Evolutionary conservation across 2,113 vertebrate genomes (phyloP).

Genomic region (Cynocephalus volans): DNA sequence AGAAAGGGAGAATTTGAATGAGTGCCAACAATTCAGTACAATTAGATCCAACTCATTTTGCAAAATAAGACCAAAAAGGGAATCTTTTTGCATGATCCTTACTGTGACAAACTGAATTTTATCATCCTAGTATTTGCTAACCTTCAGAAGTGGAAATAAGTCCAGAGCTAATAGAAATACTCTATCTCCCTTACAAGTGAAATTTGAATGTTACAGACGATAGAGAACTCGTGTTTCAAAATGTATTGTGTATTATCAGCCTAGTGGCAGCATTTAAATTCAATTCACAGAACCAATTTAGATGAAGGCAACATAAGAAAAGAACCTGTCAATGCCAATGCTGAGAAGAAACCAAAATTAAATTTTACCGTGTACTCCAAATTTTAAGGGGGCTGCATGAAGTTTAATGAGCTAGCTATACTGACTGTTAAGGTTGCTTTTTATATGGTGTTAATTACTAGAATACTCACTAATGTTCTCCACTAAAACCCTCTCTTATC

Average conservation of each 20-base stretch:
- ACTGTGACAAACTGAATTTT: conserved; percentile 10
- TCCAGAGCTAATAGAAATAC: conserved; percentile 60
- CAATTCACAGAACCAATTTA: conserved; percentile 77
- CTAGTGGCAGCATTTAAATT: conserved; percentile 70
- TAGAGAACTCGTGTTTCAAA: conserved; percentile 59
- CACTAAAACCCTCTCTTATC: background rate
- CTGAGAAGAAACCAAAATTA: conserved; percentile 58
- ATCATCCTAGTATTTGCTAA: background rate
- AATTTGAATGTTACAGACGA: conserved; percentile 65
- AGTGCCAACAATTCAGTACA: background rate
- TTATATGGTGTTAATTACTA: conserved; percentile 47
- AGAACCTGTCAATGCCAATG: conserved; percentile 44
- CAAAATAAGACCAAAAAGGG: background rate
- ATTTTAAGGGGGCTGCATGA: conserved; percentile 12
- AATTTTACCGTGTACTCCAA: conserved; percentile 38
- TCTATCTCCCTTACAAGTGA: conserved; percentile 70
- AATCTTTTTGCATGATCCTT: background rate
- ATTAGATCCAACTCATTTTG: background rate
- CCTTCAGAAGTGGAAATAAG: background rate
- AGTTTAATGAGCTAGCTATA: conserved; percentile 40
- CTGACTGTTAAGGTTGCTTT: background rate
- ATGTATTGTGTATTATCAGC: conserved; percentile 69
- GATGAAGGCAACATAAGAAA: conserved; percentile 72
- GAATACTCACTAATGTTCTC: conserved; percentile 14
- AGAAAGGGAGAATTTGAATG: background rate